A percentile compares a stretch with the other conserved stretches of the same genome.
phyloP scores from a whole-genome alignment of 1,140 invertebrate species.

The Drosophila cardini region DNA sequence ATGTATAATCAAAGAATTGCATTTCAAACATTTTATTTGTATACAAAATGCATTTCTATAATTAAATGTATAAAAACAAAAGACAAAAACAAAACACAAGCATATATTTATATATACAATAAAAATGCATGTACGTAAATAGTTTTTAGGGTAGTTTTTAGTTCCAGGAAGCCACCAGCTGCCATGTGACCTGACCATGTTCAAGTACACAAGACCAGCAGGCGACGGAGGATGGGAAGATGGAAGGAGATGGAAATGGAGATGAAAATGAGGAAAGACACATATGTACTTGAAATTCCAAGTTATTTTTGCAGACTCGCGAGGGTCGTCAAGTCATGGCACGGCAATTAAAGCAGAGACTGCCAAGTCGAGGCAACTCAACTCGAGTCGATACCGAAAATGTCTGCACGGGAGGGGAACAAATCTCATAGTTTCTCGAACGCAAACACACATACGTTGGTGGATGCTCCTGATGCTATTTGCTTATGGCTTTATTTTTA shows the following conservation, averaged over 20 bases:
- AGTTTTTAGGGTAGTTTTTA: constrained; percentile 36
- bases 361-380: constrained; percentile 40
- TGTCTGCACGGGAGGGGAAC: constrained; percentile 22
- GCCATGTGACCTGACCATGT: constrained; percentile 53
- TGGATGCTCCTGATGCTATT: constrained; percentile 37
- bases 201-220: constrained; percentile 55
- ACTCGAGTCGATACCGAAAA: constrained; percentile 66
- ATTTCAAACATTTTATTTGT: constrained; percentile 44
- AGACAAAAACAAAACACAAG: not conserved
- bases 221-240: not conserved
- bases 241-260: not conserved
- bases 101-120: constrained; percentile 34
- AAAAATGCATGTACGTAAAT: constrained; percentile 40
- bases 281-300: constrained; percentile 78
- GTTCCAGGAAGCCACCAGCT: constrained; percentile 54
- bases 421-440: constrained; percentile 47
- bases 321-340: constrained; percentile 69
- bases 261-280: constrained; percentile 27
- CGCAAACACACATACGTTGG: constrained; percentile 40
- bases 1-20: constrained; percentile 35
- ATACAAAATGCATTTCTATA: constrained; percentile 52
- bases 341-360: constrained; percentile 77
- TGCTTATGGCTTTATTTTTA: constrained; percentile 63
- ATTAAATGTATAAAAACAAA: constrained; percentile 40
- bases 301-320: constrained; percentile 75